phyloP scores from a whole-genome alignment of 53 echinoderm and acorn worm genomes.

The Patiria pectinifera region DNA sequence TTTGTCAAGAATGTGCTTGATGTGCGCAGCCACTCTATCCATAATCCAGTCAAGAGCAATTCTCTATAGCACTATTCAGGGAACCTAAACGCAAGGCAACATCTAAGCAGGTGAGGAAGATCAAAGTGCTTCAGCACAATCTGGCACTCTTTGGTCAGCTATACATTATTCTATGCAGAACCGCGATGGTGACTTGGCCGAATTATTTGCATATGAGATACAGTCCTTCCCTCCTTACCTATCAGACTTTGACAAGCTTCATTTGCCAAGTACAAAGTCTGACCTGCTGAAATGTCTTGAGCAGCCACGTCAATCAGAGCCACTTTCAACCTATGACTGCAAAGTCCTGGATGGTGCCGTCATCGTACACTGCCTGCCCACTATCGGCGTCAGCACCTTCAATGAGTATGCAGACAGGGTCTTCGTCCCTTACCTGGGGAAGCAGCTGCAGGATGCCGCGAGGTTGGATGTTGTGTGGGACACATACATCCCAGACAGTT shows the following conservation, averaged over 20 bases:
- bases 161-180: constrained; percentile 31
- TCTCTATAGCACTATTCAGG: constrained; percentile 42
- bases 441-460: not conserved
- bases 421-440: constrained; percentile 13
- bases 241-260: constrained; percentile 51
- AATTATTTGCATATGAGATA: constrained; percentile 59
- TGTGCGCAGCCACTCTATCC: constrained; percentile 48
- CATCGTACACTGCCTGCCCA: constrained; percentile 55
- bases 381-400: constrained; percentile 34
- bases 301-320: constrained; percentile 38
- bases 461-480: constrained; percentile 71
- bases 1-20: constrained; percentile 39
- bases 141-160: constrained; percentile 57
- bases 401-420: constrained; percentile 59
- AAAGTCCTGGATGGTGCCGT: constrained; percentile 45
- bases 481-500: constrained; percentile 52
- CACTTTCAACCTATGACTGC: constrained; percentile 47
- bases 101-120: constrained; percentile 17
- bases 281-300: constrained; percentile 58
- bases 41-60: constrained; percentile 25
- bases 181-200: constrained; percentile 31
- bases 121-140: constrained; percentile 17
- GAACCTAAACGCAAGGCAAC: not conserved
- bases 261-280: constrained; percentile 42
- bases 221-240: constrained; percentile 63